Percentiles rank a stretch among this genome's conserved stretches.
Conservation (phyloP, 1,140 invertebrate genomes). For the Adelges cooleyi region DNA sequence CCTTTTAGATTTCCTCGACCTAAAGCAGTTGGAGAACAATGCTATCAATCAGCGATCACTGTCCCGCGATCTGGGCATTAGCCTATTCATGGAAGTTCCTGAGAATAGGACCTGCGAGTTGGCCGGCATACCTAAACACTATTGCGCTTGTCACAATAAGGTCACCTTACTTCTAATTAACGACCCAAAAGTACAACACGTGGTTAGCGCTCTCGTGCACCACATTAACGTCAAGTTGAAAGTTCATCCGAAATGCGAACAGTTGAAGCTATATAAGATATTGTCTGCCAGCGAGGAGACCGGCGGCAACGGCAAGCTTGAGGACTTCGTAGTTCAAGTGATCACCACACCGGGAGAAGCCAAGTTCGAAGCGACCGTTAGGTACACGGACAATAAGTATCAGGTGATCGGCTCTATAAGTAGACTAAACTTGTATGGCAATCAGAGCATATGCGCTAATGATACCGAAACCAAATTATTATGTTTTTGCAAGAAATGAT, state of each 20-base stretch:
- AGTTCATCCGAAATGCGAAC: constrained; percentile 45
- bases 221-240: constrained; percentile 51
- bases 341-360: constrained; percentile 32
- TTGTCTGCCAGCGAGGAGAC: constrained; percentile 6
- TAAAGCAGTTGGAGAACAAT: constrained; percentile 33
- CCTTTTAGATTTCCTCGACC: constrained; percentile 45
- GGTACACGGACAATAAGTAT: neutral
- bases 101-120: constrained; percentile 39
- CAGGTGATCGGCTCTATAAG: constrained; percentile 28
- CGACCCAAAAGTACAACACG: constrained; percentile 37
- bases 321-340: constrained; percentile 31
- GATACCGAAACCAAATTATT: constrained; percentile 62
- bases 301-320: neutral
- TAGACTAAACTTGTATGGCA: constrained; percentile 33
- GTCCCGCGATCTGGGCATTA: constrained; percentile 38
- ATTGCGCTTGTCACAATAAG: constrained; percentile 41
- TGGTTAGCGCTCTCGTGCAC: constrained; percentile 46
- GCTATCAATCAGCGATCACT: constrained; percentile 37
- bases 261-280: constrained; percentile 56
- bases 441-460: constrained; percentile 38
- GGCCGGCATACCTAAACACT: constrained; percentile 41
- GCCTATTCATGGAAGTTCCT: constrained; percentile 35
- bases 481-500: constrained; percentile 50
- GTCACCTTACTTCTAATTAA: constrained; percentile 17
- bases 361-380: constrained; percentile 32